phyloP scores from a whole-genome alignment of 2,888 invertebrate genomes.

The Lepidonotus clava region DNA sequence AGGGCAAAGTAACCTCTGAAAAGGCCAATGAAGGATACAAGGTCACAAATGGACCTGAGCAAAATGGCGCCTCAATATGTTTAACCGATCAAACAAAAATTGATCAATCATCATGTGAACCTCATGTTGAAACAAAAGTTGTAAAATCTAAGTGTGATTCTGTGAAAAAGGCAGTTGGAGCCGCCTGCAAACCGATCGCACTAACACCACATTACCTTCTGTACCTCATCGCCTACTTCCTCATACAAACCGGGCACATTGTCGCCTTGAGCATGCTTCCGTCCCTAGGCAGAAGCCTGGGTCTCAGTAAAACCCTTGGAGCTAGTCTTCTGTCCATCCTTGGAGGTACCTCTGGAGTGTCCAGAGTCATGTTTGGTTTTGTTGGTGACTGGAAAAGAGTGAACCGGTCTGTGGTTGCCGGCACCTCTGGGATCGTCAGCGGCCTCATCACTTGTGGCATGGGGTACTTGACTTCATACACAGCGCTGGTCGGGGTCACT shows the following conservation, averaged over 20 bases:
- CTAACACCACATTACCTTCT: background rate
- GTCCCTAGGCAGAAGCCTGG: background rate
- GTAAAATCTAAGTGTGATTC: too few relatives aligned
- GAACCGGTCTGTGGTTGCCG: constrained; percentile 16
- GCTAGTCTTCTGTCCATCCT: constrained; percentile 39
- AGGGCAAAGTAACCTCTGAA: too few relatives aligned
- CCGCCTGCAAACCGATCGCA: background rate
- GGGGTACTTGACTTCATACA: background rate
- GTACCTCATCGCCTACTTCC: constrained; percentile 2
- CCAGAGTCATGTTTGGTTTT: background rate
- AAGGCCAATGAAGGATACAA: too few relatives aligned
- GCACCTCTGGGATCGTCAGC: background rate
- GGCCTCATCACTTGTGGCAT: constrained; percentile 29
- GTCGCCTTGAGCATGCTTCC: constrained; percentile 33
- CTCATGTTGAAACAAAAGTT: too few relatives aligned
- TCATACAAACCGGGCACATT: constrained; percentile 32
- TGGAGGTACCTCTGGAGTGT: background rate
- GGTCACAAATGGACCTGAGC: too few relatives aligned
- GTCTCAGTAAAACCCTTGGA: constrained; percentile 24
- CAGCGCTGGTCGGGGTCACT: background rate
- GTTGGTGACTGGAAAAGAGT: constrained; percentile 5
- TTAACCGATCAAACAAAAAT: too few relatives aligned
- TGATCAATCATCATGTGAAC: too few relatives aligned
- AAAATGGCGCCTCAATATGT: too few relatives aligned
- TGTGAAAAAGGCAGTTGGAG: background rate